phyloP scores from a whole-genome alignment of 1,140 invertebrate genomes.

The Antheraea pernyi region DNA sequence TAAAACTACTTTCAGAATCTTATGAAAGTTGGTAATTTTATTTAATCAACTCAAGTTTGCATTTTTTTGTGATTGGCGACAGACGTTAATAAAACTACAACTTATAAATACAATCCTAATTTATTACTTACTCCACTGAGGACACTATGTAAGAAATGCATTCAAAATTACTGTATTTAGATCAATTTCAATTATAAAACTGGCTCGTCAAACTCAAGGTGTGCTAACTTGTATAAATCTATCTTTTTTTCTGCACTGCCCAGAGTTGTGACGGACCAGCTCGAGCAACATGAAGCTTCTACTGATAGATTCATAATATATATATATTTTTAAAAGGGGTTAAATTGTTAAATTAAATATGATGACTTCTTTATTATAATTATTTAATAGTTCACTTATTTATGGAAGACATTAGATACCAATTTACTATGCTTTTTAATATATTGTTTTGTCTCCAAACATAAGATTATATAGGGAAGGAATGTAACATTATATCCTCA shows the following conservation, averaged over 20 bases:
- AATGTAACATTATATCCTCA: no score
- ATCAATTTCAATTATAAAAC: slow-evolving; percentile 36
- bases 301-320: background rate
- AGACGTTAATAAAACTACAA: slow-evolving; percentile 1
- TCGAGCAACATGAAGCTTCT: background rate
- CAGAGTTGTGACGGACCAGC: slow-evolving; percentile 14
- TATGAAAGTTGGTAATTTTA: background rate
- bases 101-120: slow-evolving; percentile 70
- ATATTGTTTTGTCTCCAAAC: no score
- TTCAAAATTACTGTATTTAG: slow-evolving; percentile 73
- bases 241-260: slow-evolving; percentile 20
- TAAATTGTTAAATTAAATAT: background rate
- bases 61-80: background rate
- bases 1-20: no score
- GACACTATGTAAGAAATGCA: slow-evolving; percentile 67
- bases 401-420: no score
- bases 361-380: background rate
- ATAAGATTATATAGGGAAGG: no score
- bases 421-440: no score
- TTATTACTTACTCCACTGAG: slow-evolving; percentile 60
- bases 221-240: slow-evolving; percentile 16
- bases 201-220: slow-evolving; percentile 16
- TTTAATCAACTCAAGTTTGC: background rate
- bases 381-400: no score
- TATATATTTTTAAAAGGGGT: no score